These are phyloP conservation scores for Leuctra nigra DNA, from an alignment of 2,888 invertebrate species.

Conservation along the genomic window DNA sequence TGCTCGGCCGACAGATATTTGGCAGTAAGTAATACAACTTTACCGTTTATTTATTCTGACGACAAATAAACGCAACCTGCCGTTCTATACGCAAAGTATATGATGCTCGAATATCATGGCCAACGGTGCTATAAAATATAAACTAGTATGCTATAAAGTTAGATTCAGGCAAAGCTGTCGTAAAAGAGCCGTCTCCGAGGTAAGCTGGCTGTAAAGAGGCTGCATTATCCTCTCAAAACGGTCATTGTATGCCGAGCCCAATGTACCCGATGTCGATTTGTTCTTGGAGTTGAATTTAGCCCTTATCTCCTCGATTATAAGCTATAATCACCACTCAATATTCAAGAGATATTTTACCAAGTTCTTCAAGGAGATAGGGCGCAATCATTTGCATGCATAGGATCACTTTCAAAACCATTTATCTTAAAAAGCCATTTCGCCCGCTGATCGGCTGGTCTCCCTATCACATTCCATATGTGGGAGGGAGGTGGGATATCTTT, in stretches of 20 bases:
- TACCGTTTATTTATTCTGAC: neutral
- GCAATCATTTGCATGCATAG: slow-evolving; percentile 20
- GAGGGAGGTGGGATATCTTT: slow-evolving; percentile 15
- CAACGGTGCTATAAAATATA: neutral
- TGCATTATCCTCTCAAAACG: neutral
- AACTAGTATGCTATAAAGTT: slow-evolving; percentile 1
- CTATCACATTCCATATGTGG: slow-evolving; percentile 13
- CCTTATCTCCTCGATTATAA: neutral
- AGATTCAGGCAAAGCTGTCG: slow-evolving; percentile 8
- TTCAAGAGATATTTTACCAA: neutral
- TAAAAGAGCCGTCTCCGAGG: neutral
- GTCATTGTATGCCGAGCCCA: neutral
- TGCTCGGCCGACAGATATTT: too few species aligned
- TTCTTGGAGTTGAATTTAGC: neutral
- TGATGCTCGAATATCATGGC: slow-evolving; percentile 6
- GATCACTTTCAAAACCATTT: slow-evolving; percentile 8
- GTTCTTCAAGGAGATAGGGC: neutral
- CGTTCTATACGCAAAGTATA: neutral
- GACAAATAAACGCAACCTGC: neutral
- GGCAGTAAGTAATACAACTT: too few species aligned
- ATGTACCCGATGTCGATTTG: neutral
- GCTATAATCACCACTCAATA: neutral
- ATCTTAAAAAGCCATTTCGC: slow-evolving; percentile 20
- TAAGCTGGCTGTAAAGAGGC: too few species aligned
- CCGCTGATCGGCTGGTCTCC: slow-evolving; percentile 1